Evolutionary conservation across 2,888 invertebrate genomes (phyloP), one percentile per base, ranked within the genome.

Genomic region (Eristalis tenax): DNA sequence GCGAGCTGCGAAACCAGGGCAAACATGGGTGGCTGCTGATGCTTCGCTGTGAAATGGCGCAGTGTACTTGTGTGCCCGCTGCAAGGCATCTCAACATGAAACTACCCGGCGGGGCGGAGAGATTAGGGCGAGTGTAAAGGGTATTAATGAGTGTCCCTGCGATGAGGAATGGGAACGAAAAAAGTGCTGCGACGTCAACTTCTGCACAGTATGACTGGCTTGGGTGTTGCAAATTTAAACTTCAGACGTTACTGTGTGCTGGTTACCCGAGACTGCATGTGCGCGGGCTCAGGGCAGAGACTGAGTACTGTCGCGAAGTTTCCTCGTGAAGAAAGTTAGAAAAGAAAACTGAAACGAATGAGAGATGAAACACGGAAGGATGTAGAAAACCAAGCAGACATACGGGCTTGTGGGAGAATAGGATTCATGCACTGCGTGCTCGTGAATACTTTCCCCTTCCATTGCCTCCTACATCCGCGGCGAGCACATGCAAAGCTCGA

Each of bases 41-140:
- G 38, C 40, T n/a, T 32, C 56, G 35, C 56, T 22, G 69, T 10
- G 56, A 35, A 57, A 68, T 26, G 66, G 15, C 26, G 66, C 68
- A 32, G 4, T 32, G 50, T 18, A 50, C 50, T 50, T 50, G 50
- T 50, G 50, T 50, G 4, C 50, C 50, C 18, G 50, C 18, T 50
- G 0, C 18, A 18, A 50, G 50, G 50, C 18, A 50, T 50, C 50
- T 50, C 50, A 6, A 18, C 50, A 18, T 50, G 50, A 18, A 18
- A 8, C 18, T 18, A 8, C 50, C 50, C 50, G 6, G 18, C 18
- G 18, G 18, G 18, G 18, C 32, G 6, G 50, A 18, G 18, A 50
- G 50, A 50, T 50, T 50, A 50, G 8, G 50, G 50, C 50, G 50
- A 50, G 18, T 18, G 50, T 50, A 50, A 50, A 18, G 50, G 50